Percentiles rank a stretch among this genome's conserved stretches.
phyloP scores from a whole-genome alignment of 2,113 vertebrate genomes.

The Cheilinus undulatus region DNA sequence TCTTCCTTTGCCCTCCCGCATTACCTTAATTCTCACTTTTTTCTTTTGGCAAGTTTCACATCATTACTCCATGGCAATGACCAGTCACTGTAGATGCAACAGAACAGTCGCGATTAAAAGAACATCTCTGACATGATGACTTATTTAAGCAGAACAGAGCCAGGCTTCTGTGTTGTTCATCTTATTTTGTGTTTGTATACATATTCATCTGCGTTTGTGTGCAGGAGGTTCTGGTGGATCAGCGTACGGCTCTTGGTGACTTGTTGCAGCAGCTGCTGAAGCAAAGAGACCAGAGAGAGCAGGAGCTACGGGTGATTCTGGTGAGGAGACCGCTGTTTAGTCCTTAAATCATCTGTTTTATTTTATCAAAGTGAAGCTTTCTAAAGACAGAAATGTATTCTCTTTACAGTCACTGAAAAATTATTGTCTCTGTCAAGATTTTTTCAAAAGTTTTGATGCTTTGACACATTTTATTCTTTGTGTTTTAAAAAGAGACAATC shows the following conservation, averaged over 20 bases:
- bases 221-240: slow-evolving; percentile 88
- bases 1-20: slow-evolving; percentile 23
- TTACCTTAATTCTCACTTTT: neutral
- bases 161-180: no score
- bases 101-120: neutral
- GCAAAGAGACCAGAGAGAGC: slow-evolving; percentile 91
- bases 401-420: no score
- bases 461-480: no score
- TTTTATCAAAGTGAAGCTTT: no score
- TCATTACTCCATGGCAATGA: slow-evolving; percentile 40
- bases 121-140: no score
- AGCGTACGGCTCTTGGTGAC: slow-evolving; percentile 85
- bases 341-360: neutral
- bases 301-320: slow-evolving; percentile 90
- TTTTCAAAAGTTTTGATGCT: no score
- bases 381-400: no score
- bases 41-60: slow-evolving; percentile 30
- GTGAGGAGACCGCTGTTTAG: slow-evolving; percentile 75
- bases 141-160: no score
- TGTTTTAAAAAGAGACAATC: no score
- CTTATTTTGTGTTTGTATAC: no score
- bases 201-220: slow-evolving; percentile 8
- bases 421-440: no score
- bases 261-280: slow-evolving; percentile 95
- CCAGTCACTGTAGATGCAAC: neutral